Percentiles rank a stretch among this genome's conserved stretches.
phyloP scores from a whole-genome alignment of 2,113 vertebrate species.

The Myodes glareolus region DNA sequence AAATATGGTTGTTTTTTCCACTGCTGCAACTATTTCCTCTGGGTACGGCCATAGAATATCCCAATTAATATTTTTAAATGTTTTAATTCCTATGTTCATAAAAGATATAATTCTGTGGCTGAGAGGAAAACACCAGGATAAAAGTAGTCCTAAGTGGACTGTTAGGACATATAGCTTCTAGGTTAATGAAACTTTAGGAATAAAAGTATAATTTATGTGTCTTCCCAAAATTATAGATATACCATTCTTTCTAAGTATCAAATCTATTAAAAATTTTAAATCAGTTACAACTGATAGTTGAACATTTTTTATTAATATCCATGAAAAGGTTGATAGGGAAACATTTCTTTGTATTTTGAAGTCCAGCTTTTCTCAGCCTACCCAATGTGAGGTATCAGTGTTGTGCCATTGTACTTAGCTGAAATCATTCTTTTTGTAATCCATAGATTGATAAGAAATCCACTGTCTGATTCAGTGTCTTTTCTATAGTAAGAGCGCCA shows the following conservation, averaged over 20 bases:
- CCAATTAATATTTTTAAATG: slow-evolving; percentile 1
- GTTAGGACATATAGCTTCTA: neutral
- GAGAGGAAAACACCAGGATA: slow-evolving; percentile 23
- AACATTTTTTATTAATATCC: neutral
- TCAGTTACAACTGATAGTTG: slow-evolving; percentile 31
- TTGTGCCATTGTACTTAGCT: neutral
- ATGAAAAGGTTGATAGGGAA: slow-evolving; percentile 8
- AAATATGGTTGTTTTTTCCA: neutral
- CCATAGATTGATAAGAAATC: slow-evolving; percentile 2
- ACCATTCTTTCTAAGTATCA: neutral
- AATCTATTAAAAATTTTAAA: slow-evolving; percentile 15
- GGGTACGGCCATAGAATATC: neutral
- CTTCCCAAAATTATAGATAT: slow-evolving; percentile 6
- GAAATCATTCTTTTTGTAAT: slow-evolving; percentile 23
- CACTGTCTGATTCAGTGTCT: neutral
- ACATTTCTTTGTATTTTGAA: neutral
- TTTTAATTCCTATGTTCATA: slow-evolving; percentile 35
- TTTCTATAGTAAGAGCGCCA: neutral
- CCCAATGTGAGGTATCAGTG: neutral
- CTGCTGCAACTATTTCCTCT: slow-evolving; percentile 39
- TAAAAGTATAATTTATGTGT: neutral
- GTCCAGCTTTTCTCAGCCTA: neutral
- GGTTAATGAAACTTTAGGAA: slow-evolving; percentile 36
- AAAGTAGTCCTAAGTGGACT: neutral
- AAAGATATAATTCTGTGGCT: slow-evolving; percentile 13